Conservation (phyloP, 2,113 vertebrate genomes). For the Morone saxatilis region DNA sequence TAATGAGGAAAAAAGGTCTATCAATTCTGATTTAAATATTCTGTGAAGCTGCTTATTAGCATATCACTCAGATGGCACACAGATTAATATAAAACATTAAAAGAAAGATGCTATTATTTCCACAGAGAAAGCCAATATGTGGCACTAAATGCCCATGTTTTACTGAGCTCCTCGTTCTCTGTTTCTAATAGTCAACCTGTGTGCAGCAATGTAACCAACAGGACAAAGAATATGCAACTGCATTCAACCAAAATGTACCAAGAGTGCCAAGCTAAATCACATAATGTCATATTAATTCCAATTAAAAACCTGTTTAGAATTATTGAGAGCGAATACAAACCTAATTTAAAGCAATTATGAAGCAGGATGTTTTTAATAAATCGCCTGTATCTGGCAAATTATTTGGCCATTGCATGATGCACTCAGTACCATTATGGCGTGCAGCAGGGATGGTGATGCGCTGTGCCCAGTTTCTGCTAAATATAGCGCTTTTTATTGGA, state of each 20-base stretch:
- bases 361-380: conserved; percentile 35
- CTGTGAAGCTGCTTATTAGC: conserved; percentile 48
- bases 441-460: conserved; percentile 15
- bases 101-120: neutral
- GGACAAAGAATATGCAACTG: neutral
- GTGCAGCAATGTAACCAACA: neutral
- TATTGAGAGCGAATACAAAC: neutral
- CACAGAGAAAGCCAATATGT: neutral
- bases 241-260: neutral
- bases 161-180: neutral
- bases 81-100: conserved; percentile 6
- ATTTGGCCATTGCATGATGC: conserved; percentile 26
- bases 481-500: conserved; percentile 58
- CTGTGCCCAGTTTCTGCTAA: conserved; percentile 57
- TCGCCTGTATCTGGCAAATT: conserved; percentile 9
- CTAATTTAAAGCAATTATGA: neutral
- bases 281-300: neutral
- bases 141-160: neutral
- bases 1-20: conserved; percentile 25
- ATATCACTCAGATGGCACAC: conserved; percentile 24
- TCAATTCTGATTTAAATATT: conserved; percentile 58
- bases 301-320: neutral
- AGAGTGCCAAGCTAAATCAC: neutral
- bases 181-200: neutral
- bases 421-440: neutral